Percentiles rank a stretch among this genome's conserved stretches.
Evolutionary conservation across 2,888 invertebrate genomes (phyloP).

Genomic region (Ptychoptera albimana): DNA sequence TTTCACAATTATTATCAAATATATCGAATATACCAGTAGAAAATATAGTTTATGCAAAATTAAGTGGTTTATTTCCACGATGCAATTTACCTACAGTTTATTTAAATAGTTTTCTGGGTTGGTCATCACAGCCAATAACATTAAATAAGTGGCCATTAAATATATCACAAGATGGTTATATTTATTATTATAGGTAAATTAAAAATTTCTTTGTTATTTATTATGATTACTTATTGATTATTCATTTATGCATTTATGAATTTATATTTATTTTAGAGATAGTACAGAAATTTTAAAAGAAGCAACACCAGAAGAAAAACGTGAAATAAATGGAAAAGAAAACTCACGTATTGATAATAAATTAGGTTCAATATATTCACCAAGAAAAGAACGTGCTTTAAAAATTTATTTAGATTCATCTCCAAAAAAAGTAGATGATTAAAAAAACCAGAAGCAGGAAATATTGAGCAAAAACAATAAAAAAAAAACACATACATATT

Average conservation of each 20-base stretch:
- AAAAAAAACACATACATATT: too few relatives aligned
- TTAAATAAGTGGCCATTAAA: constrained; percentile 39
- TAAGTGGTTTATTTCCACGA: constrained; percentile 42
- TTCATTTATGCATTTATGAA: constrained; percentile 1
- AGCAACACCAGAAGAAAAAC: constrained; percentile 41
- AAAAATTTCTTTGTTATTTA: not conserved
- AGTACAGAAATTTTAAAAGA: constrained; percentile 39
- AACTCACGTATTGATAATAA: constrained; percentile 34
- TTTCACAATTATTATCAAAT: constrained; percentile 32
- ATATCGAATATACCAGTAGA: constrained; percentile 44
- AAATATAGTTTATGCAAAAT: constrained; percentile 43
- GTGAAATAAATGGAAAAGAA: constrained; percentile 43
- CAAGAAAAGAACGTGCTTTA: constrained; percentile 50
- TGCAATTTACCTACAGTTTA: constrained; percentile 41
- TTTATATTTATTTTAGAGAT: constrained; percentile 34
- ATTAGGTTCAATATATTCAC: constrained; percentile 34
- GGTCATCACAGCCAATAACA: constrained; percentile 38
- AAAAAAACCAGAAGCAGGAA: not conserved
- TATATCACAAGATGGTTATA: constrained; percentile 42
- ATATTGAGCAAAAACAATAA: too few relatives aligned
- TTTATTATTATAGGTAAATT: constrained; percentile 49
- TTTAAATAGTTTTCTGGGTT: constrained; percentile 42
- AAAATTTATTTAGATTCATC: constrained; percentile 52
- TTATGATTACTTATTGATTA: not conserved
- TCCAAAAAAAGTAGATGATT: constrained; percentile 15